Conservation (phyloP, 2,888 invertebrate genomes). For the Orchesella flavescens region DNA sequence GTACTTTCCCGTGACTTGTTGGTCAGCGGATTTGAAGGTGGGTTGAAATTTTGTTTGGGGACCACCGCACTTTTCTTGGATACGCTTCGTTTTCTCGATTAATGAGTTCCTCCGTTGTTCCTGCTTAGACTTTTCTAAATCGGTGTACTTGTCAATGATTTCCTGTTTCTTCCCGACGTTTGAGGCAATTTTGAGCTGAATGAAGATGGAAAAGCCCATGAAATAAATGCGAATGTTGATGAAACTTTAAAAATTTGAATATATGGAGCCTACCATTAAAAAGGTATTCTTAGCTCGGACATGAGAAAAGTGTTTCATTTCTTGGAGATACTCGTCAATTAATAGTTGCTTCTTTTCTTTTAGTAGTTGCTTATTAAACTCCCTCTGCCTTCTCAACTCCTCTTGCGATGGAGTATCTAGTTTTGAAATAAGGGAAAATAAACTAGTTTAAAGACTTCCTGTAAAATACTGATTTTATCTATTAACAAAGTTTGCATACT, state of each 20-base stretch:
- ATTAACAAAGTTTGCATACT: neutral
- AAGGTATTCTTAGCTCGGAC: conserved; percentile 25
- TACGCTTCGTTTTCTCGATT: too few species aligned
- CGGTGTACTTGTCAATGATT: conserved; percentile 22
- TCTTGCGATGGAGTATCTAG: conserved; percentile 20
- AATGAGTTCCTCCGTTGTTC: too few species aligned
- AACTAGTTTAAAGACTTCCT: too few species aligned
- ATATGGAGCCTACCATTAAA: neutral
- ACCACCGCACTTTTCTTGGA: too few species aligned
- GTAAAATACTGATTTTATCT: neutral
- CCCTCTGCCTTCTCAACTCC: neutral
- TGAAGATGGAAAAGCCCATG: too few species aligned
- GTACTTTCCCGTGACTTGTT: too few species aligned
- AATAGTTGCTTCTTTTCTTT: conserved; percentile 25
- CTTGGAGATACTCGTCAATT: conserved; percentile 13
- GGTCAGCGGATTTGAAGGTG: too few species aligned
- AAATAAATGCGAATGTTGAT: too few species aligned
- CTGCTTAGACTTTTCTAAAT: conserved; percentile 20
- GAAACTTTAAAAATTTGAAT: too few species aligned
- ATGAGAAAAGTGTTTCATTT: conserved; percentile 4
- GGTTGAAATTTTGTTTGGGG: too few species aligned
- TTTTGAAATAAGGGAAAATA: too few species aligned
- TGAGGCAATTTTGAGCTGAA: conserved; percentile 20
- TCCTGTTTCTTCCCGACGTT: conserved; percentile 4
- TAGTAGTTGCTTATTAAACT: neutral